Conservation (phyloP, 2,888 invertebrate genomes). For the Eristalis tenax region DNA sequence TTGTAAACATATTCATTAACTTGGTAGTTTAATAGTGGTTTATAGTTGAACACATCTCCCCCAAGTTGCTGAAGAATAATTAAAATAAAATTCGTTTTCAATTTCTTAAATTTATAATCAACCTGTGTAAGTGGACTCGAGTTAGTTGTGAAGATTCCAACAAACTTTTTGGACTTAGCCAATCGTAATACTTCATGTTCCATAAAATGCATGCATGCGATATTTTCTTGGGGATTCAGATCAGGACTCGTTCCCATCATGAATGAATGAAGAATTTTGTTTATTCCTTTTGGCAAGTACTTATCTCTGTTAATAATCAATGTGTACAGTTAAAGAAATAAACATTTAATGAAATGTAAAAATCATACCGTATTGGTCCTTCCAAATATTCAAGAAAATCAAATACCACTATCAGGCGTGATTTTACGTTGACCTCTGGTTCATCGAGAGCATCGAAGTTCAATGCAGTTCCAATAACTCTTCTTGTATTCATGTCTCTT, state of each 20-base stretch:
- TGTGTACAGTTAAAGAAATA: not conserved
- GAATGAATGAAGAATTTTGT: slow-evolving; percentile 90
- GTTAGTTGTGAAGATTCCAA: slow-evolving; percentile 92
- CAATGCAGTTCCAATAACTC: slow-evolving; percentile 86
- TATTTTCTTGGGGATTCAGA: slow-evolving; percentile 88
- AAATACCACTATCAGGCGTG: slow-evolving; percentile 88
- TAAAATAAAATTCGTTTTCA: not conserved
- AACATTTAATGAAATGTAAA: not conserved
- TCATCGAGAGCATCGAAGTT: slow-evolving; percentile 92
- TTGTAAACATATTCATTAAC: slow-evolving; percentile 89
- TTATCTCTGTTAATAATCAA: slow-evolving; percentile 81
- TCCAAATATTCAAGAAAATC: slow-evolving; percentile 90
- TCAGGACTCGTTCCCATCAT: slow-evolving; percentile 92
- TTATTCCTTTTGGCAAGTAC: slow-evolving; percentile 85
- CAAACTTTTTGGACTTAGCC: slow-evolving; percentile 85
- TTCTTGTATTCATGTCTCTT: slow-evolving; percentile 82
- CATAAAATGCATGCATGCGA: slow-evolving; percentile 89
- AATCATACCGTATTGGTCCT: slow-evolving; percentile 85
- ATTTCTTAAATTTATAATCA: slow-evolving; percentile 81
- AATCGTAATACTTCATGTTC: slow-evolving; percentile 88
- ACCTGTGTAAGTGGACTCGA: slow-evolving; percentile 94
- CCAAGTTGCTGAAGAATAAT: slow-evolving; percentile 87
- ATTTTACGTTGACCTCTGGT: slow-evolving; percentile 86
- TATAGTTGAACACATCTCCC: slow-evolving; percentile 89
- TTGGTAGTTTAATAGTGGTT: slow-evolving; percentile 89